Conservation (phyloP, 2,797 vertebrate genomes). For the Schizopygopsis pylzovi region DNA sequence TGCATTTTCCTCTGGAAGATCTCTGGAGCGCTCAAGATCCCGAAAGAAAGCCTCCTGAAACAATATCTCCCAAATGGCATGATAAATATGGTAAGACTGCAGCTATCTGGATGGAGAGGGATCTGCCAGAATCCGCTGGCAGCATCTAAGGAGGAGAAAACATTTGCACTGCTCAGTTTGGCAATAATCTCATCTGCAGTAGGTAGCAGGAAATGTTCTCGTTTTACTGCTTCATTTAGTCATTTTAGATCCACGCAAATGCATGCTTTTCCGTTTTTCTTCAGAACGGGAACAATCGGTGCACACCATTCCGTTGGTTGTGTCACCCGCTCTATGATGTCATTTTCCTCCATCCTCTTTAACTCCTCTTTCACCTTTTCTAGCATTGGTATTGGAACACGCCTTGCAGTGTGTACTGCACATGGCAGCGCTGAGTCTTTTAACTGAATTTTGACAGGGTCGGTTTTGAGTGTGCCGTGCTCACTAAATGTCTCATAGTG, state of each 20-base stretch:
- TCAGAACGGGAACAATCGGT: background rate
- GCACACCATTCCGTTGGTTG: background rate
- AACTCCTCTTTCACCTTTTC: conserved; percentile 17
- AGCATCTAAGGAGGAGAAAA: background rate
- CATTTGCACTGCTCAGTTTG: background rate
- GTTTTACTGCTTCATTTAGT: background rate
- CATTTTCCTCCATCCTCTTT: background rate
- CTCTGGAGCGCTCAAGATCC: background rate
- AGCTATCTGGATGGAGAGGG: background rate
- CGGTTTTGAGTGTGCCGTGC: background rate
- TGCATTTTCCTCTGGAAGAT: background rate
- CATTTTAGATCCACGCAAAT: background rate
- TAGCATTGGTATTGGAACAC: background rate
- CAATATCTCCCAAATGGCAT: background rate
- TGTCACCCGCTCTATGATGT: background rate
- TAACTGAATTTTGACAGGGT: background rate
- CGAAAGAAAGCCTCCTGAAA: background rate
- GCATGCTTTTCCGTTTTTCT: background rate
- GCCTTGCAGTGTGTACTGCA: background rate
- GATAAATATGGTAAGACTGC: background rate
- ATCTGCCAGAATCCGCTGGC: background rate
- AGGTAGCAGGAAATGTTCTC: background rate
- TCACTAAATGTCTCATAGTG: background rate
- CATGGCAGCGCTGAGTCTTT: background rate
- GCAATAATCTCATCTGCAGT: background rate